Evolutionary conservation across 2,888 invertebrate species (phyloP).

Genomic region (Xylophagus ater): DNA sequence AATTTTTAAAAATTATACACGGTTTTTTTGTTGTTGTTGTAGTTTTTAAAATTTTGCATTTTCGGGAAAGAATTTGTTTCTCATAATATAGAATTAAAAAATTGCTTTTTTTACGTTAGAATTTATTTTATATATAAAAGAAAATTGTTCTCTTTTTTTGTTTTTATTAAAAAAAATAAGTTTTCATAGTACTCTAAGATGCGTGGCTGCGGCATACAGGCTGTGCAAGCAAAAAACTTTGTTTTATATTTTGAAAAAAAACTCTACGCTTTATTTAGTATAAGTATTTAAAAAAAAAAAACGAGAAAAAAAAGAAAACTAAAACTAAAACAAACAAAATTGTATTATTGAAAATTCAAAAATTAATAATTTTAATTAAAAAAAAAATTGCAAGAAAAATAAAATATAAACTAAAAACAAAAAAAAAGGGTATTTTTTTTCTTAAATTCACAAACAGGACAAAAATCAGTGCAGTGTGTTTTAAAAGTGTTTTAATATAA

Average conservation of each 20-base stretch:
- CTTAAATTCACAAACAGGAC: constrained; percentile 21
- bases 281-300: constrained; percentile 16
- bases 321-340: constrained; percentile 8
- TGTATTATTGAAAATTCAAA: constrained; percentile 15
- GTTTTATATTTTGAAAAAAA: constrained; percentile 21
- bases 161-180: too few species aligned
- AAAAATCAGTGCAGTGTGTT: constrained; percentile 23
- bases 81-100: too few species aligned
- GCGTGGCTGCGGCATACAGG: constrained; percentile 43
- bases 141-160: too few species aligned
- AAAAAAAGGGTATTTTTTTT: constrained; percentile 10
- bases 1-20: neutral
- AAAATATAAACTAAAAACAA: constrained; percentile 12
- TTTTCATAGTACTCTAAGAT: constrained; percentile 26
- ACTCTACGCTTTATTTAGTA: constrained; percentile 15
- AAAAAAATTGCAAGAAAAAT: constrained; percentile 18
- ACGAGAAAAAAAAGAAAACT: constrained; percentile 16
- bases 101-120: too few species aligned
- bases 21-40: too few species aligned
- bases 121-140: too few species aligned
- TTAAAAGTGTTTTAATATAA: too few species aligned
- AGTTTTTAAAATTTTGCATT: too few species aligned
- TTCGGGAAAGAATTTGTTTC: too few species aligned
- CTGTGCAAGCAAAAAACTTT: constrained; percentile 41
- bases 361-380: constrained; percentile 16